Evolutionary conservation across 2,113 vertebrate genomes (phyloP), one percentile per base, ranked within the genome.

Genomic region (Epinephelus cyanopodus): DNA sequence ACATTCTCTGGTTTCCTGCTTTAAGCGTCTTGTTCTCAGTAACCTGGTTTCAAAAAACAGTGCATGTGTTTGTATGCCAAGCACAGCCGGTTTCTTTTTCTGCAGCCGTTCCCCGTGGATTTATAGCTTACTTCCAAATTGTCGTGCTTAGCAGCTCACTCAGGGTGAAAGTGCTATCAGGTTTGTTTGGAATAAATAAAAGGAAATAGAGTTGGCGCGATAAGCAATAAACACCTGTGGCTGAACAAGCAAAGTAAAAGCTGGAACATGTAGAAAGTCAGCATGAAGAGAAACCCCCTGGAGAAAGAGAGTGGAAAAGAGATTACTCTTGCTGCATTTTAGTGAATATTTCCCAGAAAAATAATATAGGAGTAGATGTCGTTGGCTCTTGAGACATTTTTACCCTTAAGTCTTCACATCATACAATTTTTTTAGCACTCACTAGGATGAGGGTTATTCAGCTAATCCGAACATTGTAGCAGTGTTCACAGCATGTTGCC

Each of bases 71-170:
- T 73, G 27, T 14, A 17, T 64, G 71, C 71, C 12, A 23, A 75
- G 29, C 73, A 74, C 33, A 54, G 37, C 0, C 42, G 13, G 63
- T 70, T 70, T 80, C 42, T 50, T 53, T 61, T 57, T 63, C 54
- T 77, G 63, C 73, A 67, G 58, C 53, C 54, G 45, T 48, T 86
- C 60, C 25, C 42, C 65, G 27, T 57, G 14, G 37, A 56, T 84
- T 57, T 80, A 45, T 62, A 53, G 6, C 21, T 70, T 42, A 60
- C 61, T 61, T 71, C 27, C 50, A 75, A n/a, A 39, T 27, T 50
- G 63, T 61, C 61, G 21, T 68, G 64, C 54, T 64, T 58, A 48
- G 66, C 56, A 33, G 52, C 52, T 27, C 48, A 37, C 47, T 42
- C 2, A 1, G 6, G 18, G 19, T 73, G 15, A 23, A 63, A 19